Percentiles rank a stretch among this genome's conserved stretches.
These are phyloP conservation scores for Apoda limacodes DNA, from an alignment of 2,888 invertebrate genomes.

Conservation along the genomic window DNA sequence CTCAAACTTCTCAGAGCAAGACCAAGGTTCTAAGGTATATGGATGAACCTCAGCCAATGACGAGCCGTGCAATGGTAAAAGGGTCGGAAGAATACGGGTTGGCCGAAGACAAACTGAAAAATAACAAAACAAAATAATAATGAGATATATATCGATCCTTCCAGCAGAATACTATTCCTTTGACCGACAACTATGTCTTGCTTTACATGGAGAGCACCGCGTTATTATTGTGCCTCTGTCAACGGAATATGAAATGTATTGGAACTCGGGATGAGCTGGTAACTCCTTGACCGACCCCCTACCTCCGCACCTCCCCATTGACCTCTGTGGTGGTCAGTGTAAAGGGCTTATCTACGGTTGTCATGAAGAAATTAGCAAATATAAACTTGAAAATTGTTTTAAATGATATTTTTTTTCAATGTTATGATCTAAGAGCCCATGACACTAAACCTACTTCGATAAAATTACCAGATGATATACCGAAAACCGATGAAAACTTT, in stretches of 20 bases:
- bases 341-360: conserved; percentile 30
- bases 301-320: conserved; percentile 27
- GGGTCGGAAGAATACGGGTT: too few species aligned
- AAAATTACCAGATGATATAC: too few species aligned
- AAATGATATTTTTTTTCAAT: too few species aligned
- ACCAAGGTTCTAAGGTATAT: too few species aligned
- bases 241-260: conserved; percentile 71
- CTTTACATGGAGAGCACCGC: conserved; percentile 51
- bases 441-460: too few species aligned
- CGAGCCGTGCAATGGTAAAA: too few species aligned
- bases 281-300: conserved; percentile 48
- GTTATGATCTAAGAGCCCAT: too few species aligned
- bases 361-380: too few species aligned
- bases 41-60: too few species aligned
- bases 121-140: background rate
- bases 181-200: conserved; percentile 52
- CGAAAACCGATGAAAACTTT: too few species aligned
- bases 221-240: conserved; percentile 70
- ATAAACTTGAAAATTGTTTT: too few species aligned
- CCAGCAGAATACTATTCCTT: conserved; percentile 26
- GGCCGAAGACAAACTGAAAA: background rate
- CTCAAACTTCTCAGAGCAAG: too few species aligned
- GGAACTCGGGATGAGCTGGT: conserved; percentile 59
- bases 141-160: conserved; percentile 18
- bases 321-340: conserved; percentile 49